Conservation (phyloP, 2,888 invertebrate genomes). For the Rotaria socialis region DNA sequence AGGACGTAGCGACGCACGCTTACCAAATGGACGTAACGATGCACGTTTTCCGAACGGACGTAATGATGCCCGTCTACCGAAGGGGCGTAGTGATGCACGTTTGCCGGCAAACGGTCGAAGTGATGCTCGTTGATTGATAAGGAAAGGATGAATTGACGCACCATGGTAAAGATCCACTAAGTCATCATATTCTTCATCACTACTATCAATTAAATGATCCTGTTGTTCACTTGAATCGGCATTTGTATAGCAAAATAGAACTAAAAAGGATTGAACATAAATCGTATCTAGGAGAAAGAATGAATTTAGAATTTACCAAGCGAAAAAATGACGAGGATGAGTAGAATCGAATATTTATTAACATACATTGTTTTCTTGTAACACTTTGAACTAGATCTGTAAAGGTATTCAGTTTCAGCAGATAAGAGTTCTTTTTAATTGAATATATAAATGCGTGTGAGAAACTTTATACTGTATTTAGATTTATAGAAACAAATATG, state of each 20-base stretch:
- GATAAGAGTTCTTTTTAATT: background rate
- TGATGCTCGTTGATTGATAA: background rate
- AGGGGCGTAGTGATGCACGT: conserved; percentile 3
- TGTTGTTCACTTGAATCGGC: conserved; percentile 21
- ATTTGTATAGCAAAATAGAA: background rate
- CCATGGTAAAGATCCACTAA: background rate
- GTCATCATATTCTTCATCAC: background rate
- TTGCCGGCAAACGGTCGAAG: background rate
- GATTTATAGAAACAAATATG: background rate
- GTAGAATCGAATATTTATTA: background rate
- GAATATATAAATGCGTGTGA: background rate
- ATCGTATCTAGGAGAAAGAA: background rate
- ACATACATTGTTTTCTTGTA: background rate
- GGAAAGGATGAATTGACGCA: background rate
- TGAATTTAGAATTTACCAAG: background rate
- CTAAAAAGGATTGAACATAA: background rate
- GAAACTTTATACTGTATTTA: background rate
- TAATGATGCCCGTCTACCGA: background rate
- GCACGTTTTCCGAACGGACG: background rate
- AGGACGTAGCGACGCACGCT: conserved; percentile 4
- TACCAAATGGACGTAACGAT: background rate
- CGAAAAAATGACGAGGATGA: background rate
- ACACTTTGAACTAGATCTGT: background rate
- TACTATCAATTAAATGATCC: background rate
- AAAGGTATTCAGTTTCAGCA: background rate